Conservation (phyloP, 2,113 vertebrate species). For the human region DNA sequence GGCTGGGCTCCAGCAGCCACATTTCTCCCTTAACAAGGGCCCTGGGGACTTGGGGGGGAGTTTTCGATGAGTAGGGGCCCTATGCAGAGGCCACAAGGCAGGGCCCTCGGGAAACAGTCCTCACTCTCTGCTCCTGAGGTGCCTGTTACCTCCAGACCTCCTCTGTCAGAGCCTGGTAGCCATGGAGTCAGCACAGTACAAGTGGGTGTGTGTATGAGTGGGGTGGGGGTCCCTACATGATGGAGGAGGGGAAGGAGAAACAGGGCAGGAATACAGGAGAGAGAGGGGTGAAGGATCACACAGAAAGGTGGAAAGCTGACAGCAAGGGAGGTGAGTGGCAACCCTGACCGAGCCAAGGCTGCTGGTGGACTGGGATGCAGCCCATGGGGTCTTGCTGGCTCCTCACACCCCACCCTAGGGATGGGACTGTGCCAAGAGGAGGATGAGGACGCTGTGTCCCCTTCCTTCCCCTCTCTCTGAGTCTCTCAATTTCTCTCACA, state of each 20-base stretch:
- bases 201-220: rapidly evolving
- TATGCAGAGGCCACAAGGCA: neutral
- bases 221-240: neutral
- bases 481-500: neutral
- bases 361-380: neutral
- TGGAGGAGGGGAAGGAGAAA: neutral
- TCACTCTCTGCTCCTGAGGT: neutral
- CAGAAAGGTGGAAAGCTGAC: neutral
- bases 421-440: neutral
- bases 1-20: neutral
- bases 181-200: neutral
- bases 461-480: neutral
- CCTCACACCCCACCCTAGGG: neutral
- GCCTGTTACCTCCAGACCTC: neutral
- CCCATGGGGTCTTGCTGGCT: neutral
- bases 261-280: neutral
- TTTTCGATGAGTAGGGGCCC: neutral
- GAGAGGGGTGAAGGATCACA: neutral
- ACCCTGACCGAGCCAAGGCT: neutral
- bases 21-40: neutral
- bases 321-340: neutral
- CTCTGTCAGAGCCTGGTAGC: neutral
- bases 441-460: neutral
- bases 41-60: neutral
- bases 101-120: neutral